These are phyloP conservation scores for Heliornis fulica DNA, from an alignment of 2,113 vertebrate genomes.

Conservation along the genomic window DNA sequence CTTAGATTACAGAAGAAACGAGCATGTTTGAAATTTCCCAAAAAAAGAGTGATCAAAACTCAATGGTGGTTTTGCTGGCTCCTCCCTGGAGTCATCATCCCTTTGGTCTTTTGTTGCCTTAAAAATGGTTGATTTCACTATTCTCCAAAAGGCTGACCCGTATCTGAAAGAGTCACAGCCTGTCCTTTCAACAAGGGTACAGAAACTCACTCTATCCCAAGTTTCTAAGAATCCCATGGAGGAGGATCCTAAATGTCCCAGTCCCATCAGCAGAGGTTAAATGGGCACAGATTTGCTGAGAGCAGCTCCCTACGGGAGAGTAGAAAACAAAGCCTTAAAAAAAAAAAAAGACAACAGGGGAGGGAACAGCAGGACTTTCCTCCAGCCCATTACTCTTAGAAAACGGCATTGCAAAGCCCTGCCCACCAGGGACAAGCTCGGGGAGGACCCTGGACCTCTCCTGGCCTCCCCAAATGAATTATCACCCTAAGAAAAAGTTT, in stretches of 20 bases:
- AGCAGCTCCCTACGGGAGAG: not conserved
- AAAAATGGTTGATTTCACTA: not conserved
- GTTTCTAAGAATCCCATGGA: not conserved
- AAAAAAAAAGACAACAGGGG: not conserved
- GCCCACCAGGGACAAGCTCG: fast-evolving
- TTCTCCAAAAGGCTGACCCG: not conserved
- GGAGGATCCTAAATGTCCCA: fast-evolving
- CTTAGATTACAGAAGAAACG: not conserved
- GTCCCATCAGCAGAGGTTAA: not conserved
- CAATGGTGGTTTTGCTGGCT: not conserved
- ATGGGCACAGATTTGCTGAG: not conserved
- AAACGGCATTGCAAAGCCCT: fast-evolving
- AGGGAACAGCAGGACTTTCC: not conserved
- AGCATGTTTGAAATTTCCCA: not conserved
- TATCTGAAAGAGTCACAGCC: not conserved
- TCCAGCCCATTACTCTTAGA: not conserved
- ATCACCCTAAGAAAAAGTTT: not conserved
- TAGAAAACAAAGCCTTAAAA: not conserved
- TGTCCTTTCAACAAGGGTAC: not conserved
- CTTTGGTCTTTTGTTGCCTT: not conserved
- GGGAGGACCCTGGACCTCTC: fast-evolving
- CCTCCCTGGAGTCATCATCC: not conserved
- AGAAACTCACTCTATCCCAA: not conserved
- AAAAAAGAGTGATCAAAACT: not conserved
- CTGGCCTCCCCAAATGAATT: not conserved